These are phyloP conservation scores for Stenolophus ochropezus DNA, from an alignment of 2,888 invertebrate genomes.

Conservation along the genomic window DNA sequence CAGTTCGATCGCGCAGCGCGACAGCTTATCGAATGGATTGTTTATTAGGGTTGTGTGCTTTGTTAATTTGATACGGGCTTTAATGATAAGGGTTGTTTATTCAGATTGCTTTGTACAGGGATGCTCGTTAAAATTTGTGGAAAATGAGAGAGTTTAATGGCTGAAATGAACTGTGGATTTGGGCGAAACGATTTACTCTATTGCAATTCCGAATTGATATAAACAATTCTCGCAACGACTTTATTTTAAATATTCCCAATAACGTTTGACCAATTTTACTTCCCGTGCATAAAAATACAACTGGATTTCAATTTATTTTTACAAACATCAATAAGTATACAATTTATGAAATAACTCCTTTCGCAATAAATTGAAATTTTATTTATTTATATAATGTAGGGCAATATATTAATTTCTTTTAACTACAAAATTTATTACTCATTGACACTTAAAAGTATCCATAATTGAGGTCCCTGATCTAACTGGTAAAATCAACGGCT, in stretches of 20 bases:
- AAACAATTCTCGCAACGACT: neutral
- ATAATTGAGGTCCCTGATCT: too few relatives aligned
- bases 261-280: neutral
- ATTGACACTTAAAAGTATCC: too few relatives aligned
- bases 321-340: neutral
- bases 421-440: too few relatives aligned
- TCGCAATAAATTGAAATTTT: too few relatives aligned
- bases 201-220: neutral
- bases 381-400: too few relatives aligned
- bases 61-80: slow-evolving; percentile 40
- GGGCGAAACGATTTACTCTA: neutral
- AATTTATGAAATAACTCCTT: too few relatives aligned
- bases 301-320: neutral
- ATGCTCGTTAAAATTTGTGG: neutral
- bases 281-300: neutral
- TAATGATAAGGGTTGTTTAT: slow-evolving; percentile 44
- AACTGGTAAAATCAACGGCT: too few relatives aligned
- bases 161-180: neutral
- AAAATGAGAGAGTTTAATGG: neutral
- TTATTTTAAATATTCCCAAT: neutral
- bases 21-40: slow-evolving; percentile 39
- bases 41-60: slow-evolving; percentile 43
- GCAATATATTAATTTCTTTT: too few relatives aligned
- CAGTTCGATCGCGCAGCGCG: neutral
- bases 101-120: slow-evolving; percentile 18